Conservation (phyloP, 2,888 invertebrate species). For the Dusona sp. region DNA sequence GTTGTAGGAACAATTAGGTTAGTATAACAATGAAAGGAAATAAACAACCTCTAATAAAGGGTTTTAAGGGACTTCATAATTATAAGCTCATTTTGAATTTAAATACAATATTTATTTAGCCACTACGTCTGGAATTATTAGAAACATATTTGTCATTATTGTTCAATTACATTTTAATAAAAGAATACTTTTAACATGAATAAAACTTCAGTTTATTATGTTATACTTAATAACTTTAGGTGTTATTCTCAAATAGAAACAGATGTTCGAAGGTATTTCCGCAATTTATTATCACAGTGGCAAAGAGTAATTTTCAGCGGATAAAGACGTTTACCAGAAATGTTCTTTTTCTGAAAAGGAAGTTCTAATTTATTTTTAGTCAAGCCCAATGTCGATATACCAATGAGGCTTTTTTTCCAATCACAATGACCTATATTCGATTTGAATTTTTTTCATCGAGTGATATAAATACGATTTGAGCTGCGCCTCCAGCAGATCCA, state of each 20-base stretch:
- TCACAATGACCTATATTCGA: slow-evolving; percentile 13
- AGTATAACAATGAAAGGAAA: too few relatives aligned
- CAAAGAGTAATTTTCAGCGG: too few relatives aligned
- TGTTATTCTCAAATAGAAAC: too few relatives aligned
- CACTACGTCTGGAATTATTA: too few relatives aligned
- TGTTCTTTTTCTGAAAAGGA: background rate
- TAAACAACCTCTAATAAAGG: too few relatives aligned
- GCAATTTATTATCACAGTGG: too few relatives aligned
- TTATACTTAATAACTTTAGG: background rate
- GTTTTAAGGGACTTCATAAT: background rate
- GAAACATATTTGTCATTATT: too few relatives aligned
- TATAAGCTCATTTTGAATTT: background rate
- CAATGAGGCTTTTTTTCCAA: background rate
- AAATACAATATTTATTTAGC: background rate
- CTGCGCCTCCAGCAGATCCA: background rate
- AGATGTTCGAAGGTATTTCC: too few relatives aligned
- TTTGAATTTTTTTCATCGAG: background rate
- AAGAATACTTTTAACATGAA: background rate
- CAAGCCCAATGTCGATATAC: background rate
- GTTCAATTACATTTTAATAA: background rate
- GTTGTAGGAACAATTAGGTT: background rate
- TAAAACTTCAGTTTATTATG: background rate
- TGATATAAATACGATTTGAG: slow-evolving; percentile 17
- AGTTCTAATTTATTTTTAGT: background rate
- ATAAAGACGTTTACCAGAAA: background rate